A percentile compares a stretch with the other conserved stretches of the same genome.
Conservation (phyloP, 2,888 invertebrate genomes). For the Trissolcus japonicus region DNA sequence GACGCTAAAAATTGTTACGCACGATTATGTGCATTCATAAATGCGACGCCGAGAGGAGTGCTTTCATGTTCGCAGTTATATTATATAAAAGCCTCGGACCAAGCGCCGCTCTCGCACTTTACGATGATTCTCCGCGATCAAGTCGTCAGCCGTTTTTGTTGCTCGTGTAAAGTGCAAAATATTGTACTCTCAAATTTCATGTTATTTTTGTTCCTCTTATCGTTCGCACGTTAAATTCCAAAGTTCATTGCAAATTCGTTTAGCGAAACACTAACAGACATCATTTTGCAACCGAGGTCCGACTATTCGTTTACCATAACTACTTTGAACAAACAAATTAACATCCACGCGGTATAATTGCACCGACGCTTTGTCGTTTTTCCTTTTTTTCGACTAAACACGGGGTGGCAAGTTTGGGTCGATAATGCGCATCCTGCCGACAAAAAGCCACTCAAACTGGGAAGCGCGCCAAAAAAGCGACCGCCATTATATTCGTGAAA, state of each 20-base stretch:
- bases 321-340: constrained; percentile 30
- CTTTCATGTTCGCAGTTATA: constrained; percentile 20
- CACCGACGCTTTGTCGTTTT: not conserved
- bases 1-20: constrained; percentile 37
- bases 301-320: too few relatives aligned
- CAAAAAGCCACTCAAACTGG: constrained; percentile 65
- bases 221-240: too few relatives aligned
- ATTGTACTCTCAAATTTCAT: too few relatives aligned
- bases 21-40: constrained; percentile 44
- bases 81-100: too few relatives aligned
- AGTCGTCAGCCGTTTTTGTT: too few relatives aligned
- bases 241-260: too few relatives aligned
- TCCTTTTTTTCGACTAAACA: constrained; percentile 23
- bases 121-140: constrained; percentile 17
- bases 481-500: constrained; percentile 28
- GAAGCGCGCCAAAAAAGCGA: constrained; percentile 64
- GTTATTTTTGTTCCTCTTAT: too few relatives aligned
- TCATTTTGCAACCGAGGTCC: too few relatives aligned
- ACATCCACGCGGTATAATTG: constrained; percentile 36
- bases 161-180: too few relatives aligned
- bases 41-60: constrained; percentile 14
- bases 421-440: constrained; percentile 67
- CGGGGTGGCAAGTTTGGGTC: constrained; percentile 56
- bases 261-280: too few relatives aligned
- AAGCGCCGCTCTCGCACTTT: constrained; percentile 3